A percentile compares a stretch with the other conserved stretches of the same genome.
Evolutionary conservation across 1,140 invertebrate species (phyloP).

Genomic region (Augochlora pura): DNA sequence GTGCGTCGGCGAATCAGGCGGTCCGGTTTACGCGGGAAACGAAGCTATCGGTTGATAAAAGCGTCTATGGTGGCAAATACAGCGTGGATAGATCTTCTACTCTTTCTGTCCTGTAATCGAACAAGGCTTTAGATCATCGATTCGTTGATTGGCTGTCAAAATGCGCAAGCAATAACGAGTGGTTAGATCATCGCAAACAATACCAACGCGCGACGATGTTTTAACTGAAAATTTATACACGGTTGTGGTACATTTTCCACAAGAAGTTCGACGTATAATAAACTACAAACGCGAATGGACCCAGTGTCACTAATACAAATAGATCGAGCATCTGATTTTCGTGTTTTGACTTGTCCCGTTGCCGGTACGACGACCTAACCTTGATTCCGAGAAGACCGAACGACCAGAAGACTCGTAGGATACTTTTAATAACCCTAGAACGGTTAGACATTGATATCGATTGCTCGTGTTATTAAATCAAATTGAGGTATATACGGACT

Average conservation of each 20-base stretch:
- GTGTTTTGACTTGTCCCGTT: not conserved
- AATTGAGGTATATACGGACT: too few species aligned
- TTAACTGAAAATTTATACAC: not conserved
- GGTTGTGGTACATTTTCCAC: not conserved
- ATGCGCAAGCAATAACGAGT: too few species aligned
- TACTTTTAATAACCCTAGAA: too few species aligned
- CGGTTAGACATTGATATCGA: too few species aligned
- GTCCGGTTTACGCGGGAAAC: slow-evolving; percentile 10
- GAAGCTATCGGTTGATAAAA: not conserved
- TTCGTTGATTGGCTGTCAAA: too few species aligned
- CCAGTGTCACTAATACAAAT: not conserved
- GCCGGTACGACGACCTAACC: too few species aligned
- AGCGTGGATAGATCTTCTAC: too few species aligned
- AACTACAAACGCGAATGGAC: not conserved
- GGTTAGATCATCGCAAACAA: not conserved
- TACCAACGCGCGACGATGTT: not conserved
- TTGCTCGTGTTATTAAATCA: too few species aligned
- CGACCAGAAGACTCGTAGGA: too few species aligned
- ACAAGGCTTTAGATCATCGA: too few species aligned
- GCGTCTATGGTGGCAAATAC: not conserved
- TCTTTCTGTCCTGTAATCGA: too few species aligned
- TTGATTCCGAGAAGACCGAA: too few species aligned
- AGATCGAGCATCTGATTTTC: not conserved
- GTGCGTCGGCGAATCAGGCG: not conserved
- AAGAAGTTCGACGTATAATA: not conserved